Evolutionary conservation across 1,140 invertebrate genomes (phyloP), one percentile per base, ranked within the genome.

Genomic region (Adoxophyes honmai): DNA sequence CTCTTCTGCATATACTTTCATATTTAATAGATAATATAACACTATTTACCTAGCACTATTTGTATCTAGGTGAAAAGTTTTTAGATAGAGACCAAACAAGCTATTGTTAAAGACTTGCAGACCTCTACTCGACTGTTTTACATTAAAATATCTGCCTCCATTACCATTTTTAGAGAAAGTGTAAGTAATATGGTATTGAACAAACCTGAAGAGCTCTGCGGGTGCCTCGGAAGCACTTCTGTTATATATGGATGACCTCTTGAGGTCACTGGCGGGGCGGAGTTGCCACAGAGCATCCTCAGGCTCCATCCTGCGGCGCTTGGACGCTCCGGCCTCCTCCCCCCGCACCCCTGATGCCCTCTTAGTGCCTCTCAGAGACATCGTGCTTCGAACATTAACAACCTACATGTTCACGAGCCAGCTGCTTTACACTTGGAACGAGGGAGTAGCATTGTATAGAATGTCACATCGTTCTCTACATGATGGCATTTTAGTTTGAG

Each of bases 171-270:
- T 55, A 57, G 52, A 55, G 14, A 55, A 39, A 55, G n/a, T 34
- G 44, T 54, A 34, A 62, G 44, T 54, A 34, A 62, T 64, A 58
- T 53, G 33, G 1, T 44, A n/a, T n/a, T n/a, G 64, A 73, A 87
- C 84, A 79, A 84, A 92, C 91, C 91, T 91, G 91, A 95, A 95
- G 59, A 95, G 91, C 91, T 97, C 96, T 68, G 96, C 96, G 51
- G 96, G 96, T 75, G 95, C 95, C 86, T 97, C 96, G 33, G 95
- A 94, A 59, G 95, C 95, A 80, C 93, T 96, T 70, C 96, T 93
- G 86, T 97, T 97, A 86, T 97, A 97, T 75, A 96, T 96, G 77
- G 94, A 94, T 73, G 94, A 94, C 90, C 95, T 95, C 89, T 96
- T 96, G 76, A 96, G 93, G 88, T 97, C 95, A 84, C 93, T 94